These are phyloP conservation scores for Lycodopsis pacificus DNA, from an alignment of 2,797 vertebrate species.

Conservation along the genomic window DNA sequence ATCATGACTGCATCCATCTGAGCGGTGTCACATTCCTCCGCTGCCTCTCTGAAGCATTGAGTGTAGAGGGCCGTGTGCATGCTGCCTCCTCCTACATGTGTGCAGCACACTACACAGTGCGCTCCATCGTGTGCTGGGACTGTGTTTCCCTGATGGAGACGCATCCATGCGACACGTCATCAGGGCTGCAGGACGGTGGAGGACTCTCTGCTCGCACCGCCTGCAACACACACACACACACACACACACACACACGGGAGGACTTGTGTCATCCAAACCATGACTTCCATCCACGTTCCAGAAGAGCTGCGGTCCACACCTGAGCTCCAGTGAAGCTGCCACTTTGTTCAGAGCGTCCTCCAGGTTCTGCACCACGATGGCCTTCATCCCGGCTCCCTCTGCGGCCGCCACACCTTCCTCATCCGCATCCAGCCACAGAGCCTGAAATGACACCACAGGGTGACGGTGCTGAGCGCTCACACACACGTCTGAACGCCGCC, in stretches of 20 bases:
- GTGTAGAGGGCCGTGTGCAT: no score
- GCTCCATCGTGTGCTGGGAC: no score
- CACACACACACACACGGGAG: no score
- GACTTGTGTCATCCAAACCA: no score
- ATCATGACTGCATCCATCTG: no score
- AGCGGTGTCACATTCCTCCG: no score
- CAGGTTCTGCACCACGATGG: constrained; percentile 78
- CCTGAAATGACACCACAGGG: constrained; percentile 70
- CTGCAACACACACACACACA: constrained; percentile 65
- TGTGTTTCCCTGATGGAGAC: constrained; percentile 84
- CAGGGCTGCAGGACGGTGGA: constrained; percentile 67
- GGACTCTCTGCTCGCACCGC: constrained; percentile 37
- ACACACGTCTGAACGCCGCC: no score
- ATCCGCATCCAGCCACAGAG: constrained; percentile 83
- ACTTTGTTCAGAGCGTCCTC: constrained; percentile 78
- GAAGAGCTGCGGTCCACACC: constrained; percentile 67
- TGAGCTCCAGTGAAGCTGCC: constrained; percentile 78
- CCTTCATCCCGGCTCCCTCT: constrained; percentile 82
- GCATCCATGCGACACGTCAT: constrained; percentile 83
- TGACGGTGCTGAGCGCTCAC: neutral
- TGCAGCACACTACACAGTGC: no score
- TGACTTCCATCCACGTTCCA: no score
- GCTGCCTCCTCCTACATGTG: no score
- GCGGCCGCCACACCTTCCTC: constrained; percentile 83
- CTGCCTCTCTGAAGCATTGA: no score